phyloP scores from a whole-genome alignment of 2,797 vertebrate species.

The Acanthornis magna region DNA sequence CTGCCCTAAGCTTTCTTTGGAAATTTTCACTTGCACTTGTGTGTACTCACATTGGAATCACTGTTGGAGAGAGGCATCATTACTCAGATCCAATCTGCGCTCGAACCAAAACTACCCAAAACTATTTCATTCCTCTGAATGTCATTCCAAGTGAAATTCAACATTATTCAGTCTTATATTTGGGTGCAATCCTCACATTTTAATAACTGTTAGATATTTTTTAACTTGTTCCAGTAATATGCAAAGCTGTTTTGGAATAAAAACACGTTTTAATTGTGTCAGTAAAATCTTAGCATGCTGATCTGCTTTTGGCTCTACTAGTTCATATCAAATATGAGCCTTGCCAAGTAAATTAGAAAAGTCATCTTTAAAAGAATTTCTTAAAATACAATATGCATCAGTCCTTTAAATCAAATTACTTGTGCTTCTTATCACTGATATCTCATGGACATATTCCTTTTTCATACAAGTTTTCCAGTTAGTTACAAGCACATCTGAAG shows the following conservation, averaged over 20 bases:
- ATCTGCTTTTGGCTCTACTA: not conserved
- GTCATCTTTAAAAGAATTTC: not conserved
- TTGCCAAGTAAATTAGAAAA: not conserved
- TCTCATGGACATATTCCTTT: not conserved
- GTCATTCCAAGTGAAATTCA: not conserved
- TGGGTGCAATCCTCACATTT: not conserved
- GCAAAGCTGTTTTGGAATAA: not conserved
- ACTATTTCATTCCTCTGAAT: not conserved
- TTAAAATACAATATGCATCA: not conserved
- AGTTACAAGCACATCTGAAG: not conserved
- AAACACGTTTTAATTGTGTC: not conserved
- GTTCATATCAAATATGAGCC: fast-evolving
- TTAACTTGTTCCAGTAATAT: not conserved
- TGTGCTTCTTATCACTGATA: not conserved
- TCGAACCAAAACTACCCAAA: not conserved
- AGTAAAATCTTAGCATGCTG: not conserved
- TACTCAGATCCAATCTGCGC: not conserved
- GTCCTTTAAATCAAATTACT: not conserved
- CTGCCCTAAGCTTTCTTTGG: not conserved
- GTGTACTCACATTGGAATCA: not conserved
- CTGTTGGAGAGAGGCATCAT: not conserved
- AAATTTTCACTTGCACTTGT: not conserved
- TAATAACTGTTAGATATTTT: not conserved
- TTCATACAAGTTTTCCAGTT: not conserved
- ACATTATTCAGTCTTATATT: not conserved